Evolutionary conservation across 2,113 vertebrate genomes (phyloP).

Genomic region (Oenanthe oenanthe): DNA sequence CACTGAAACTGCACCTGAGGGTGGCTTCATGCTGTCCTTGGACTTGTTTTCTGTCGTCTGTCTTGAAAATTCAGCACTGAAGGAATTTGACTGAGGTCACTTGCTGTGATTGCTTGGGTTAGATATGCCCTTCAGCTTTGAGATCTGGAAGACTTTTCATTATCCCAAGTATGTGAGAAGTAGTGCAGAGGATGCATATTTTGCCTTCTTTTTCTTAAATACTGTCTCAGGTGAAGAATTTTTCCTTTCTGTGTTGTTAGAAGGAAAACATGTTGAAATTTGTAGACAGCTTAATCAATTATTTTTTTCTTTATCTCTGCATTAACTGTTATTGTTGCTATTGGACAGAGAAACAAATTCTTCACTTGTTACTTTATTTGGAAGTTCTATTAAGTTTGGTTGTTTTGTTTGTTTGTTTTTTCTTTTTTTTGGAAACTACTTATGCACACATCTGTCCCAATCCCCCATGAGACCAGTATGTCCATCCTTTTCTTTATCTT

Average conservation of each 20-base stretch:
- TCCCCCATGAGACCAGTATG: not conserved
- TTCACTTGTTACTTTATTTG: not conserved
- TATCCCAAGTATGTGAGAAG: not conserved
- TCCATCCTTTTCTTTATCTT: not conserved
- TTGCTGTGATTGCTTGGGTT: not conserved
- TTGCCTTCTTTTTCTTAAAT: not conserved
- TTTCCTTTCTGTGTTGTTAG: not conserved
- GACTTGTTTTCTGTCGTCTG: not conserved
- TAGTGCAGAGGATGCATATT: not conserved
- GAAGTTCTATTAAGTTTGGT: not conserved
- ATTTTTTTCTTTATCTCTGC: not conserved
- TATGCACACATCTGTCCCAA: fast-evolving
- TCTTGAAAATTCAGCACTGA: not conserved
- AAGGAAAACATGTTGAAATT: not conserved
- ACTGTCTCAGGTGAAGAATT: not conserved
- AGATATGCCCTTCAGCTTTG: not conserved
- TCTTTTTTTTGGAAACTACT: not conserved
- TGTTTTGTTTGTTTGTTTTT: fast-evolving
- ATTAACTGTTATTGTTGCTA: not conserved
- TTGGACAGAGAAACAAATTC: not conserved
- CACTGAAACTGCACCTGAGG: not conserved
- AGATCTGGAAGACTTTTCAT: not conserved
- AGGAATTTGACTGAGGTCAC: not conserved
- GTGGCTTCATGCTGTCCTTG: not conserved
- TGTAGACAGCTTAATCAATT: fast-evolving